Conservation (phyloP, 2,888 invertebrate species). For the Spicauda simplicius region DNA sequence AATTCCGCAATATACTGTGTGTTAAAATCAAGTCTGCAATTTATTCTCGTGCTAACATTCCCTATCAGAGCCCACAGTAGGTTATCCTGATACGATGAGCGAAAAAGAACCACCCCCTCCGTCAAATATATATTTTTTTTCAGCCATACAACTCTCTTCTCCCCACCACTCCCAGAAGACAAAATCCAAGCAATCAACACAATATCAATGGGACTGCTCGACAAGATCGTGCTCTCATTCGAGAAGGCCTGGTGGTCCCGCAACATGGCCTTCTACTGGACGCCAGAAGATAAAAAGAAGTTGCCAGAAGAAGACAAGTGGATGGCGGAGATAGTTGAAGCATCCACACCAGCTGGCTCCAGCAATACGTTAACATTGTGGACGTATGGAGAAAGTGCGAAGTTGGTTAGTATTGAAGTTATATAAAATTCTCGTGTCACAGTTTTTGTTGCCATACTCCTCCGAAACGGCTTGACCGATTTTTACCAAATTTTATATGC, state of each 20-base stretch:
- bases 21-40: no score
- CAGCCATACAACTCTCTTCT: constrained; percentile 78
- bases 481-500: no score
- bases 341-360: constrained; percentile 45
- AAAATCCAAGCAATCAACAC: constrained; percentile 84
- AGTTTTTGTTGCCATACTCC: no score
- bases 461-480: no score
- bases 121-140: no score
- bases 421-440: no score
- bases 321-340: constrained; percentile 44
- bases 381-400: constrained; percentile 47
- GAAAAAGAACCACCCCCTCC: no score
- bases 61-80: no score
- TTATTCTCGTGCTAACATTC: no score
- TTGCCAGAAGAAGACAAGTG: constrained; percentile 47
- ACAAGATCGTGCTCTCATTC: constrained; percentile 88
- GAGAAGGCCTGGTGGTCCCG: constrained; percentile 86
- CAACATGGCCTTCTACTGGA: constrained; percentile 58
- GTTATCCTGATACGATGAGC: no score
- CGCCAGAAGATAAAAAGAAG: constrained; percentile 42
- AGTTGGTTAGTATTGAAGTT: constrained; percentile 38
- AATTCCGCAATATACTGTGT: no score
- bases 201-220: constrained; percentile 86
- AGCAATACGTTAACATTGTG: constrained; percentile 46
- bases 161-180: constrained; percentile 79